Evolutionary conservation across 2,797 vertebrate species (phyloP).

Genomic region (Rhabdophis nuchalis): DNA sequence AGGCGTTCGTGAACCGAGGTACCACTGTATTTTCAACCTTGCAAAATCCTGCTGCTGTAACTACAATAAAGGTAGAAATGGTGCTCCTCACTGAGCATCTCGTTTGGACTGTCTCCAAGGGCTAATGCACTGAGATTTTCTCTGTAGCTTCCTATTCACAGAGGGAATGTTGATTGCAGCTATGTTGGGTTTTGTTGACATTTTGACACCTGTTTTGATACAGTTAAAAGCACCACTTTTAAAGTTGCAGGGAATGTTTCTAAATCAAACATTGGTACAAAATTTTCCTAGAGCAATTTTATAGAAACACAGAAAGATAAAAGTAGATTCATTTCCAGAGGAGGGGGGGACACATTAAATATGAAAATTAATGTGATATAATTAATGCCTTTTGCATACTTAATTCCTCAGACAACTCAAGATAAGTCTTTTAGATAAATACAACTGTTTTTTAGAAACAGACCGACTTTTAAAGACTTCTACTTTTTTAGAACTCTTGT

Average conservation of each 20-base stretch:
- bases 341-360: background rate
- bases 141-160: background rate
- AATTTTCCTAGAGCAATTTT: background rate
- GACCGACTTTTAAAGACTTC: background rate
- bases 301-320: background rate
- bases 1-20: too few relatives aligned
- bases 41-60: background rate
- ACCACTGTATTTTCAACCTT: background rate
- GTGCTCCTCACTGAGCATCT: background rate
- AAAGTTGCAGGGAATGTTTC: background rate
- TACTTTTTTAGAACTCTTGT: background rate
- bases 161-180: background rate
- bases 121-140: background rate
- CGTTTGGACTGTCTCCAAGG: background rate
- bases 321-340: background rate
- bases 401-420: background rate
- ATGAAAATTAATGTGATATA: background rate
- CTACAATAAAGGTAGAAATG: background rate
- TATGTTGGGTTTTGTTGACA: background rate
- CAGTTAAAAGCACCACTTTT: background rate
- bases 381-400: slow-evolving; percentile 3
- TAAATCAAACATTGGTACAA: background rate
- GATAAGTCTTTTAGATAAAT: background rate
- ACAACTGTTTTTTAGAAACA: slow-evolving; percentile 4
- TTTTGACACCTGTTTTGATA: background rate